phyloP scores from a whole-genome alignment of 2,113 vertebrate species.

The Odocoileus virginianus region DNA sequence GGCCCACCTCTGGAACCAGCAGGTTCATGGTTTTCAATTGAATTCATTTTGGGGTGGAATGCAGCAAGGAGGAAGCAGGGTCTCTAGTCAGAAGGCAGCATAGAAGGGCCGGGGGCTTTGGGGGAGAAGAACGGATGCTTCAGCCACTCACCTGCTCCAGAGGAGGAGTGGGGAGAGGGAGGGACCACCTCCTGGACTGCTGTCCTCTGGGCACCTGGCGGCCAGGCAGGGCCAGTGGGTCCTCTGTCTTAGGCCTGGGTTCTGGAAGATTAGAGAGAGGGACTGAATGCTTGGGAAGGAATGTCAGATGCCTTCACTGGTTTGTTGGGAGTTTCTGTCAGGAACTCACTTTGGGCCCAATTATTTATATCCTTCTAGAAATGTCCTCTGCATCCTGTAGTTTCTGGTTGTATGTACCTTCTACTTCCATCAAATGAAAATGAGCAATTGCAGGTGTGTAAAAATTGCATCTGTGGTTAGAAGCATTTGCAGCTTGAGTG shows the following conservation, averaged over 20 bases:
- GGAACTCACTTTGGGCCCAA: not conserved
- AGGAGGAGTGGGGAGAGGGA: not conserved
- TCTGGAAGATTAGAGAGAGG: not conserved
- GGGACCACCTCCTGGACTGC: not conserved
- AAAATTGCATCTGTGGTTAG: not conserved
- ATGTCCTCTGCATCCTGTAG: not conserved
- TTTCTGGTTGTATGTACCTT: not conserved
- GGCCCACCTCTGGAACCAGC: conserved; percentile 51
- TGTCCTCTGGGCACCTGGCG: not conserved
- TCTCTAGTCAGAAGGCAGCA: not conserved
- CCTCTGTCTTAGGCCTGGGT: not conserved
- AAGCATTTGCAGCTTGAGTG: not conserved
- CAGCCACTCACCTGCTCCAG: not conserved
- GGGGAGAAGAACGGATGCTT: not conserved
- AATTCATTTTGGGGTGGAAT: conserved; percentile 70
- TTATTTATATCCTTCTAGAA: not conserved
- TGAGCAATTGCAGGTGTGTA: not conserved
- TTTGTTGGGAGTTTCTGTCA: not conserved
- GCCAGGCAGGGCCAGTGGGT: not conserved
- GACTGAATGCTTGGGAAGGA: not conserved
- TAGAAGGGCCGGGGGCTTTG: not conserved
- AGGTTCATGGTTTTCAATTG: conserved; percentile 44
- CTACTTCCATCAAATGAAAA: not conserved
- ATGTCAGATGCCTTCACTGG: not conserved
- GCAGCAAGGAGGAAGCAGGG: conserved; percentile 80